Evolutionary conservation across 2,113 vertebrate genomes (phyloP).

Genomic region (Melierax canorus): DNA sequence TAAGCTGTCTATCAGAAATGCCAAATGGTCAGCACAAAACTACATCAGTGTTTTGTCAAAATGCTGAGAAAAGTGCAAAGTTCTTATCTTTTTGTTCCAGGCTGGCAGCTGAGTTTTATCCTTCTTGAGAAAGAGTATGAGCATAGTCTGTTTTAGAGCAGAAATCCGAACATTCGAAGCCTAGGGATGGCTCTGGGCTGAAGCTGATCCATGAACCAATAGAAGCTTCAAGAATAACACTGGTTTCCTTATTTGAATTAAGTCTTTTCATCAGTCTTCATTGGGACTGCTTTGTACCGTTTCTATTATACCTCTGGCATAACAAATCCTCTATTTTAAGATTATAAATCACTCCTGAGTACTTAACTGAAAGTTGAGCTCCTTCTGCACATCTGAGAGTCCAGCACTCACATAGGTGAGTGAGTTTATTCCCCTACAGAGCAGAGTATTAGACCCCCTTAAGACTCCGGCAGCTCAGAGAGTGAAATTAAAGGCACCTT

Average conservation of each 20-base stretch:
- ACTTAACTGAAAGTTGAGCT: not conserved
- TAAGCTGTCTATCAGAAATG: not conserved
- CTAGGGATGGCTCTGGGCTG: not conserved
- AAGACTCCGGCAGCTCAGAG: not conserved
- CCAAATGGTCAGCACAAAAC: not conserved
- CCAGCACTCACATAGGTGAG: not conserved
- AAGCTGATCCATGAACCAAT: not conserved
- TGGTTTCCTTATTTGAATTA: not conserved
- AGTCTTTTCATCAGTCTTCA: not conserved
- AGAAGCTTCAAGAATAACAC: not conserved
- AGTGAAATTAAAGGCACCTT: not conserved
- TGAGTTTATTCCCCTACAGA: not conserved
- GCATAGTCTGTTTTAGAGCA: not conserved
- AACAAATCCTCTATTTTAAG: not conserved
- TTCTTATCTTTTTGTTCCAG: slow-evolving; percentile 23
- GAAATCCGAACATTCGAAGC: not conserved
- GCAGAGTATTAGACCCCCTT: not conserved
- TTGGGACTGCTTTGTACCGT: not conserved
- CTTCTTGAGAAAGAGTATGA: not conserved
- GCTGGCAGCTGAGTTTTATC: not conserved
- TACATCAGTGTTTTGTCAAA: not conserved
- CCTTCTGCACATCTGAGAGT: not conserved
- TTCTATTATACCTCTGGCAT: not conserved
- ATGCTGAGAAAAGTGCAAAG: not conserved
- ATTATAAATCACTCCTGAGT: not conserved